Percentiles rank a stretch among this genome's conserved stretches.
These are phyloP conservation scores for Turritopsis rubra DNA, from an alignment of 30 jellyfish, hydroid and myxozoan species.

Conservation along the genomic window DNA sequence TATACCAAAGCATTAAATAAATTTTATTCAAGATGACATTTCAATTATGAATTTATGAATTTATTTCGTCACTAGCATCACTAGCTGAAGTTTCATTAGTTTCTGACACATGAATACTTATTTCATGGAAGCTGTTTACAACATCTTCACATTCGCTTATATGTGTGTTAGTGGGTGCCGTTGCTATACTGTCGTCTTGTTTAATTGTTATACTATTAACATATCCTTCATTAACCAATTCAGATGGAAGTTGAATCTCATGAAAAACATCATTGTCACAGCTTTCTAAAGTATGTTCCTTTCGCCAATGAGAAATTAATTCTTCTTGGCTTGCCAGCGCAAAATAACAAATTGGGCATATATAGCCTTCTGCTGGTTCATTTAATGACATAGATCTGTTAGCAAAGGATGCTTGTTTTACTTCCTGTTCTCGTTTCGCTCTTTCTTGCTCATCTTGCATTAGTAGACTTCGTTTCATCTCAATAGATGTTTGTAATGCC, in stretches of 20 bases:
- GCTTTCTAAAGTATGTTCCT: constrained; percentile 57
- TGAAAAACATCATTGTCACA: constrained; percentile 80
- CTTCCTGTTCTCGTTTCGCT: constrained; percentile 40
- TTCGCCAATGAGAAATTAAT: constrained; percentile 71
- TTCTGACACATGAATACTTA: neutral
- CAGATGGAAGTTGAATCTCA: constrained; percentile 45
- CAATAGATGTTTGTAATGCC: constrained; percentile 79
- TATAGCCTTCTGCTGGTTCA: constrained; percentile 95
- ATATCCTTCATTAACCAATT: neutral
- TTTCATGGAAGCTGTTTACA: constrained; percentile 4
- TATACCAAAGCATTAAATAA: too few relatives aligned
- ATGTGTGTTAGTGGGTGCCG: neutral
- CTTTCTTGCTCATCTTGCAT: constrained; percentile 44
- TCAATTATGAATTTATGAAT: too few relatives aligned
- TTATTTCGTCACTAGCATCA: neutral
- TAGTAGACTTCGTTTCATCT: constrained; percentile 41
- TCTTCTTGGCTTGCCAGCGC: constrained; percentile 86
- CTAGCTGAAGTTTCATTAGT: neutral
- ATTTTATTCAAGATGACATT: too few relatives aligned
- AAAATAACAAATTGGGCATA: constrained; percentile 90
- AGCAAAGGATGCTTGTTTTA: constrained; percentile 58
- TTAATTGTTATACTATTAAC: neutral
- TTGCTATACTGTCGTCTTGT: constrained; percentile 7
- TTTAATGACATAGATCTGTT: constrained; percentile 84
- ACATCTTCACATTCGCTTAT: constrained; percentile 42